These are phyloP conservation scores for Cyrtonyx montezumae DNA, from an alignment of 2,113 vertebrate species.

Conservation along the genomic window DNA sequence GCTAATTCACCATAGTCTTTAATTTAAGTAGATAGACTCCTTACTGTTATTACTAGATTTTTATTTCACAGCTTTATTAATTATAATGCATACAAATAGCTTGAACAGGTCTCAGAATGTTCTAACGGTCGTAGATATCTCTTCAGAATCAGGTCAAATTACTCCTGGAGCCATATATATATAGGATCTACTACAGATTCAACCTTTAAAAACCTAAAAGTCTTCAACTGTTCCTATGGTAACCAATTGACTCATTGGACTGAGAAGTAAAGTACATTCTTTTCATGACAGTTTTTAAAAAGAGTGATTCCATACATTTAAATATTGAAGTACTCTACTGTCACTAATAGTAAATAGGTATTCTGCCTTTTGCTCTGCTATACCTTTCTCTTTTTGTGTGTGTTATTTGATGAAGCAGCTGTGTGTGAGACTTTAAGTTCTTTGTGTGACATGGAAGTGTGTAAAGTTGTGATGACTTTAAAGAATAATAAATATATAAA, in stretches of 20 bases:
- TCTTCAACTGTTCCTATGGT: conserved; percentile 19
- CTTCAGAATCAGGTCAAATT: background rate
- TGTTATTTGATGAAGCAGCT: background rate
- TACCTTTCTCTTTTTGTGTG: background rate
- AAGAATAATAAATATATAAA: background rate
- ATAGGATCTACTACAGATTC: conserved; percentile 16
- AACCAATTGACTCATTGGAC: background rate
- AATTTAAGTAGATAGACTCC: background rate
- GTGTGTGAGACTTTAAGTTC: background rate
- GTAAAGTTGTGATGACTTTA: background rate
- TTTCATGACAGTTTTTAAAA: background rate
- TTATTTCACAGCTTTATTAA: background rate
- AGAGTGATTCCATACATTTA: background rate
- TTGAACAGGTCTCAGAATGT: background rate
- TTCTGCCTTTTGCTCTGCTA: background rate
- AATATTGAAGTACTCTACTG: background rate
- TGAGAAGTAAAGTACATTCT: background rate
- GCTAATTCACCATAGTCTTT: background rate
- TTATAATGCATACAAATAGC: background rate
- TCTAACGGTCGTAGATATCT: background rate
- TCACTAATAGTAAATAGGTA: background rate
- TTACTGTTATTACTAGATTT: background rate
- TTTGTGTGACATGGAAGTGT: background rate
- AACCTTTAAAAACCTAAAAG: conserved; percentile 17
- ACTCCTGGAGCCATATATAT: background rate